Percentiles rank a stretch among this genome's conserved stretches.
These are phyloP conservation scores for Tokudaia muenninki DNA, from an alignment of 2,797 vertebrate species.

Conservation along the genomic window DNA sequence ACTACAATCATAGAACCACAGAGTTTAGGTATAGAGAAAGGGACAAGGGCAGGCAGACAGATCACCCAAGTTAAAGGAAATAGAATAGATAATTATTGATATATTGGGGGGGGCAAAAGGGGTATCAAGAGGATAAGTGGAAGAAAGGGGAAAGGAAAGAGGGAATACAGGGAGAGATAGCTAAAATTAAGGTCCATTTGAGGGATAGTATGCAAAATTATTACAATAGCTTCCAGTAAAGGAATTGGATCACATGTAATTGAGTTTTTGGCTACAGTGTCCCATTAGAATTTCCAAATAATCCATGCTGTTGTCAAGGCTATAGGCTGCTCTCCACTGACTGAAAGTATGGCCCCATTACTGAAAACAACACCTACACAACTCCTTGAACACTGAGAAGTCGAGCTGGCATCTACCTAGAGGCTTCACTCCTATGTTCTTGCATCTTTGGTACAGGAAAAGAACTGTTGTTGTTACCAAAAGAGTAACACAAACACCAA, in stretches of 20 bases:
- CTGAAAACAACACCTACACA: background rate
- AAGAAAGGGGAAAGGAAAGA: background rate
- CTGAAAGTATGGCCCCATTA: too few relatives aligned
- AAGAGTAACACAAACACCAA: background rate
- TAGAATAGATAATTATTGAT: background rate
- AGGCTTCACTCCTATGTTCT: background rate
- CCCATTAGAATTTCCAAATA: background rate
- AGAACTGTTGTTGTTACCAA: background rate
- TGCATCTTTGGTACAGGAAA: background rate
- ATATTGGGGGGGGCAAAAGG: background rate
- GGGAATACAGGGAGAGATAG: background rate
- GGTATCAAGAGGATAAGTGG: background rate
- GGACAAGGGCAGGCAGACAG: background rate
- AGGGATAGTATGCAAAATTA: background rate
- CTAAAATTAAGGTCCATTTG: background rate
- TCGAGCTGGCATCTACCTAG: background rate
- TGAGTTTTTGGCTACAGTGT: background rate
- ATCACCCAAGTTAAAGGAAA: background rate
- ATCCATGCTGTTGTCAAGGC: background rate
- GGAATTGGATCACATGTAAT: background rate
- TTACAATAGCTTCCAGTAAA: background rate
- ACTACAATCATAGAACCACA: background rate
- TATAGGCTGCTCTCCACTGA: background rate
- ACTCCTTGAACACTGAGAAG: background rate
- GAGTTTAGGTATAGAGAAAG: background rate